These are phyloP conservation scores for Theodoxus fluviatilis DNA, from an alignment of 2,888 invertebrate genomes.

Conservation along the genomic window DNA sequence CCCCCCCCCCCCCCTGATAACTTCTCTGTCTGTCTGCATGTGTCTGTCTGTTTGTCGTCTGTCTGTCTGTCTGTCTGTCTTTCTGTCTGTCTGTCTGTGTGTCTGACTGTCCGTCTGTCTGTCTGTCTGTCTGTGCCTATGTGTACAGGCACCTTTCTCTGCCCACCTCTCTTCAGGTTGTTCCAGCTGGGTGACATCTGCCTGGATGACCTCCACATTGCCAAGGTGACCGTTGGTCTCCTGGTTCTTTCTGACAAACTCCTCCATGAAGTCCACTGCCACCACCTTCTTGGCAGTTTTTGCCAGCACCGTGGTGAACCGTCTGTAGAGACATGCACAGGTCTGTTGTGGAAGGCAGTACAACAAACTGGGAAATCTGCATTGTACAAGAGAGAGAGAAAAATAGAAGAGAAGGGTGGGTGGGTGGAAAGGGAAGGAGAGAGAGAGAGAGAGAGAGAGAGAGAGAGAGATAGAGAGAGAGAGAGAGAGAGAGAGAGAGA, in stretches of 20 bases:
- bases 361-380: not conserved
- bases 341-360: not conserved
- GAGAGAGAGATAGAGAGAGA: no score
- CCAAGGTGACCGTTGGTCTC: constrained; percentile 63
- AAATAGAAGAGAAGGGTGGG: not conserved
- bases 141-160: not conserved
- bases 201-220: constrained; percentile 67
- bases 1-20: no score
- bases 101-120: no score
- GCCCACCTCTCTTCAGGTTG: constrained; percentile 30
- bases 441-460: not conserved
- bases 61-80: no score
- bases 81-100: no score
- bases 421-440: not conserved
- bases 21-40: no score
- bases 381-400: constrained; percentile 9
- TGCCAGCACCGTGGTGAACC: constrained; percentile 68
- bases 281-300: constrained; percentile 65
- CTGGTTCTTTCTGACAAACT: constrained; percentile 68
- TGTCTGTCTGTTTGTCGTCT: no score
- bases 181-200: constrained; percentile 68
- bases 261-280: constrained; percentile 70
- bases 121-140: not conserved
- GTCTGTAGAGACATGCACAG: constrained; percentile 57
- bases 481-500: no score